Base-by-base conservation (phyloP, 2,797 vertebrate species). In the Austrolebias charrua region DNA sequence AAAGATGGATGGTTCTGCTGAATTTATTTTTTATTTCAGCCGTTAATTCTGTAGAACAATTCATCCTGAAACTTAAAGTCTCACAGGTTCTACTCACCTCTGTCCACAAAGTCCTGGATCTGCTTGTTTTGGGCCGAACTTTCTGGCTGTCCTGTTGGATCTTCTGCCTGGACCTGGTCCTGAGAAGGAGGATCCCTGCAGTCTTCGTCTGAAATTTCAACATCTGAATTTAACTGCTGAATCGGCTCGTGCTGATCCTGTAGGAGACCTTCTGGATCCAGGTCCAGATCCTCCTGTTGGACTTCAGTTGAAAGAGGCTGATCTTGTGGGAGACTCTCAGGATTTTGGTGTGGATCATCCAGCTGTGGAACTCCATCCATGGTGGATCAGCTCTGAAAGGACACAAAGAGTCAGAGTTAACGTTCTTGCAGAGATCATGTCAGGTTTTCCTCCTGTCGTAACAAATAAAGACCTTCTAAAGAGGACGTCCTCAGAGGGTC, bases 41-140 rank as follows among this genome's bases (percentile, higher is more conserved):
- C 24, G 38, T 40, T 40, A 2, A 11, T 40, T 35, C 33, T 35
- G 33, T 35, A 7, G 24, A 53, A 7, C 31, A 53, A 13, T 35
- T 40, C 14, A 35, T 6, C 19, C 20, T 24, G 46, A 60, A 15
- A 19, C 2, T n/a, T 16, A 45, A 42, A 14, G 18, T 40, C 3
- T 40, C 11, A 11, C 12, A n/a, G n/a, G 38, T 52, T 35, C 14
- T 43, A 24, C 55, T 56, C 33, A 72, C 70, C 58, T 56, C 47
- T 0, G 0, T 12, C 20, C 29, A 28, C 44, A 28, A 10, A 51
- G 12, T 54, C 61, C 45, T 63, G 57, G n/a, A 15, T 31, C 60
- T 54, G 54, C n/a, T 56, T 10, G 5, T 50, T 13, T 2, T 15
- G 24, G 14, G 29, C 55, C 20, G 16, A 19, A 28, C 55, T 19